Conservation (phyloP, 2,888 invertebrate genomes). For the Thecophora atra region DNA sequence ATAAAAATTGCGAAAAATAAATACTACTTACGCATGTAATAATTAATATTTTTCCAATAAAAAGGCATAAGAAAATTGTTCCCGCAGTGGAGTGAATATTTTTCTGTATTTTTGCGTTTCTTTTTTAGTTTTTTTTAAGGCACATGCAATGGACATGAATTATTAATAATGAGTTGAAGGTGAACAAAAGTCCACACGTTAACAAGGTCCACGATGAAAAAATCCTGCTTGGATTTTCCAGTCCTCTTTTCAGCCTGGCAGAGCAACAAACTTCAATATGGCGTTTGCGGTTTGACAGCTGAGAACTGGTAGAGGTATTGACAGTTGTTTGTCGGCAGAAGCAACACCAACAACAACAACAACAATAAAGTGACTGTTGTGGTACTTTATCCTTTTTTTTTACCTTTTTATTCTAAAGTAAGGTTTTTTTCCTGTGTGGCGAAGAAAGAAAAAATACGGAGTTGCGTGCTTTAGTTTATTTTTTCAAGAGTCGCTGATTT, state of each 20-base stretch:
- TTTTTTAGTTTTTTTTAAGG: neutral
- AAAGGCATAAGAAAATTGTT: conserved; percentile 25
- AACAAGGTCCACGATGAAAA: conserved; percentile 28
- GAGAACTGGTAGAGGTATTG: conserved; percentile 22
- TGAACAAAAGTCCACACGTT: neutral
- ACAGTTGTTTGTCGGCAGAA: conserved; percentile 29
- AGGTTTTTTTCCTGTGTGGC: neutral
- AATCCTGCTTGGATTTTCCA: neutral
- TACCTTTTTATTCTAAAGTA: neutral
- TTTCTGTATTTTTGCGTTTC: neutral
- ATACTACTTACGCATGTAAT: neutral
- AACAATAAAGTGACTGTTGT: neutral
- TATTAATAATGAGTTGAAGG: neutral
- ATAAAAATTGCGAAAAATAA: no score
- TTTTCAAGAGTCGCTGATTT: conserved; percentile 24
- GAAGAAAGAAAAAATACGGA: no score
- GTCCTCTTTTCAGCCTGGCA: neutral
- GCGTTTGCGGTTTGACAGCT: conserved; percentile 35
- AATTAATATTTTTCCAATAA: conserved; percentile 29
- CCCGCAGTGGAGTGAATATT: neutral
- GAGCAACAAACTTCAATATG: conserved; percentile 16
- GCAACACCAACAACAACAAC: no score
- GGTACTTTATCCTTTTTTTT: neutral
- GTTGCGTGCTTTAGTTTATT: conserved; percentile 17
- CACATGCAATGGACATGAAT: conserved; percentile 30